phyloP scores from a whole-genome alignment of 2,113 vertebrate species.

The Tyrannus savana region DNA sequence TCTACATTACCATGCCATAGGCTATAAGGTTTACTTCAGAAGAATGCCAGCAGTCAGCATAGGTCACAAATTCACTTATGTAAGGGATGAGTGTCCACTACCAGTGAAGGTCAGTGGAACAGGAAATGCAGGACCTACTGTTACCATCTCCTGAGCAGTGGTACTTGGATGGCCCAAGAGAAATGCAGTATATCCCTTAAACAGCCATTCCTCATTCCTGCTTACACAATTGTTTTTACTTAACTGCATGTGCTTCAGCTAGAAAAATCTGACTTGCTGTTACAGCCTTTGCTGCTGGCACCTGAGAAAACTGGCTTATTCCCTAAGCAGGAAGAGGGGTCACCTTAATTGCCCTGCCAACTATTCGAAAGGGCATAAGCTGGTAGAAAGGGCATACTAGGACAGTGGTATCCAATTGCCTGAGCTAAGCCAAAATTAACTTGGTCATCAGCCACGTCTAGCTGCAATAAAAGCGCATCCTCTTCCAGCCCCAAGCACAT shows the following conservation, averaged over 20 bases:
- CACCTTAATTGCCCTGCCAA: background rate
- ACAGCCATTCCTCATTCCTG: background rate
- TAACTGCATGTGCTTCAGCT: background rate
- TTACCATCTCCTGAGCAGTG: background rate
- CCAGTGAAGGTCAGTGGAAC: background rate
- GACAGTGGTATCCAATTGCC: background rate
- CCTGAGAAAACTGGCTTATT: background rate
- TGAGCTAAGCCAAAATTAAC: background rate
- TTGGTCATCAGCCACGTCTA: background rate
- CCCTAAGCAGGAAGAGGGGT: background rate
- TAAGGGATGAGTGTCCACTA: rapidly evolving
- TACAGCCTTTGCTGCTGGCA: background rate
- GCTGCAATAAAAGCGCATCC: background rate
- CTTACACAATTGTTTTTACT: background rate
- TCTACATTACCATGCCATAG: rapidly evolving
- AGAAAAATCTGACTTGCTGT: background rate
- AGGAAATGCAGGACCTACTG: background rate
- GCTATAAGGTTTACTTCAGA: background rate
- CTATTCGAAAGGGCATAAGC: background rate
- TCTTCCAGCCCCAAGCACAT: background rate
- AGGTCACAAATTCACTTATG: background rate
- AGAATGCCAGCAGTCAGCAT: background rate
- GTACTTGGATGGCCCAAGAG: background rate
- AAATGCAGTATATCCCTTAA: background rate
- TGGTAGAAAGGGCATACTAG: background rate